A percentile compares a stretch with the other conserved stretches of the same genome.
These are phyloP conservation scores for Lamellibrachia luymesi DNA, from an alignment of 1,140 invertebrate genomes.

Conservation along the genomic window DNA sequence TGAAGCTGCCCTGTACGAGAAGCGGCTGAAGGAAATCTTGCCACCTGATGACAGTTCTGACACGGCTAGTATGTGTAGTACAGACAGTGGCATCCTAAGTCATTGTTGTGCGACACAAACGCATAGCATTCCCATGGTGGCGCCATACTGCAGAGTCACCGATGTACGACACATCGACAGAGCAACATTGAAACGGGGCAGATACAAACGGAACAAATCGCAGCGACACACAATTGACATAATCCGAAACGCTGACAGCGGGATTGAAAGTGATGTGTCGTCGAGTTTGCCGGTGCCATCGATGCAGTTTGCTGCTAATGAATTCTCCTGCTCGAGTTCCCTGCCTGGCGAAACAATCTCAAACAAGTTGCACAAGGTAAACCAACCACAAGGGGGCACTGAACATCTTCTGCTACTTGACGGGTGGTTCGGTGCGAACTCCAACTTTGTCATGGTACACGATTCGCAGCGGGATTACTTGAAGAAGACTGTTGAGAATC, in stretches of 20 bases:
- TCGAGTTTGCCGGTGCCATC: neutral
- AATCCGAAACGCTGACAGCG: neutral
- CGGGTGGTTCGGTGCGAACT: neutral
- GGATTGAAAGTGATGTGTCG: neutral
- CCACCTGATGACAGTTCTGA: neutral
- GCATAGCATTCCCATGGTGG: neutral
- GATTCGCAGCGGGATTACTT: conserved; percentile 13
- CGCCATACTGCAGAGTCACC: neutral
- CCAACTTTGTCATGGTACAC: conserved; percentile 4
- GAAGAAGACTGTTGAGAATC: neutral
- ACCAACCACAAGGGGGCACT: no score
- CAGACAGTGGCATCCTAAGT: neutral
- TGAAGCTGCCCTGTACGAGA: neutral
- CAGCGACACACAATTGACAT: neutral
- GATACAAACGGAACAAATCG: neutral
- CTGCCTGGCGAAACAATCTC: neutral
- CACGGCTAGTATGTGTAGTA: neutral
- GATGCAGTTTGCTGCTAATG: neutral
- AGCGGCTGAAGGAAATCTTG: neutral
- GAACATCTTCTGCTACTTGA: neutral
- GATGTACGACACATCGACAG: neutral
- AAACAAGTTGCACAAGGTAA: neutral
- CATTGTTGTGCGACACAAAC: neutral
- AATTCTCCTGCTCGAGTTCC: neutral
- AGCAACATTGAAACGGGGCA: neutral